These are phyloP conservation scores for Ursus arctos DNA, from an alignment of 2,113 vertebrate species.

Conservation along the genomic window DNA sequence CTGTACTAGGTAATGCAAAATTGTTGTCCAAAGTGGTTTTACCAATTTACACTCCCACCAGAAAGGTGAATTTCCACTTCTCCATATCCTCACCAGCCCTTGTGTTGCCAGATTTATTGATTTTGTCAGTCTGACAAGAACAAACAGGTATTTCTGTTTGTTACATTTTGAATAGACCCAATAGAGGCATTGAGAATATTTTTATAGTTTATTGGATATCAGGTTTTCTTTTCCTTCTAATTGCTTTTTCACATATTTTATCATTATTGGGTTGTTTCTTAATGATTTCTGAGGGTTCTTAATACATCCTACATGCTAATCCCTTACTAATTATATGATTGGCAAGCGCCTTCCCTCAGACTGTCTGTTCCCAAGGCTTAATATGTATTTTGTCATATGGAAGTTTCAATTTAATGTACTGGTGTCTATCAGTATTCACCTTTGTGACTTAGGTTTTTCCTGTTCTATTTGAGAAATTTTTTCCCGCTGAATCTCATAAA, in stretches of 20 bases:
- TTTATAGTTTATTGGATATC: neutral
- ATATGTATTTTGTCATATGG: neutral
- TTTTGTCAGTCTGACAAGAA: neutral
- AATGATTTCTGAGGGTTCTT: neutral
- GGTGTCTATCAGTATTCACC: neutral
- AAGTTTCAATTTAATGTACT: neutral
- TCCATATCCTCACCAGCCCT: neutral
- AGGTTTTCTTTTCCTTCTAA: neutral
- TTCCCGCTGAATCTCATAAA: neutral
- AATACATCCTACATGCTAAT: neutral
- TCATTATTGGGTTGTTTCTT: constrained; percentile 21
- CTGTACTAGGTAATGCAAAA: neutral
- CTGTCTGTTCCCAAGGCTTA: neutral
- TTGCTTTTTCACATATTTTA: constrained; percentile 36
- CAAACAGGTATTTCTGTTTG: neutral
- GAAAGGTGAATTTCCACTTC: neutral
- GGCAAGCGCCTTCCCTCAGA: neutral
- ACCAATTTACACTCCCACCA: neutral
- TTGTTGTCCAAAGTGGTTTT: neutral
- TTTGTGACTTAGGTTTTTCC: neutral
- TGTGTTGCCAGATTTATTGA: neutral
- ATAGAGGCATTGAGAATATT: neutral
- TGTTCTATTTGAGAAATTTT: neutral
- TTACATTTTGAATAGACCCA: neutral
- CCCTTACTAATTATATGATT: neutral